Evolutionary conservation across 2,113 vertebrate species (phyloP), one percentile per base, ranked within the genome.

Genomic region (Amia ocellicauda): DNA sequence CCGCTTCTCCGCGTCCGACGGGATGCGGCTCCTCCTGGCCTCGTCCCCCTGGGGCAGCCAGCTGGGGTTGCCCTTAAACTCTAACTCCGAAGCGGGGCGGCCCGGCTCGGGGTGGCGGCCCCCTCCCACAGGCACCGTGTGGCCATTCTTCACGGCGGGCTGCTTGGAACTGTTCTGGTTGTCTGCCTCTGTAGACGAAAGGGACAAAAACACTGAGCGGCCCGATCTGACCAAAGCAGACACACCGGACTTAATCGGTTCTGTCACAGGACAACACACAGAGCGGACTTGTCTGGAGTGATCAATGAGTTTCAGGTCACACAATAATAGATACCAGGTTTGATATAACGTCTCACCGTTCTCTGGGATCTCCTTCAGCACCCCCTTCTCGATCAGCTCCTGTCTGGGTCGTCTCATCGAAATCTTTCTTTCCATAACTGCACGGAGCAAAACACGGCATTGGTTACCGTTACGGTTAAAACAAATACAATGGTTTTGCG

Each of bases 381-480:
- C 83, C 59, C 96, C 96, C 86, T 95, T 92, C 72, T 98, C 94
- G 77, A 99, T 93, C 68, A 99, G 93, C 81, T 99, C 96, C 84
- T 98, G 93, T 79, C 95, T 91, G 0, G 96, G 93, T 68, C 97
- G 93, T 83, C 96, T 90, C 84, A 94, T 96, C 65, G 96, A 99
- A 88, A 99, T 98, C 89, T 97, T 95, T 82, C 94, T 91, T 85
- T 99, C 96, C 90, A 99, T 87, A 85, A 97, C 96, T 99, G 90
- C 74, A 41, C 11, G n/a, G 69, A 56, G 64, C 63, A 67, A 81
- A 73, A n/a, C n/a, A n/a, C n/a, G n/a, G n/a, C n/a, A n/a, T n/a
- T n/a, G n/a, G n/a, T n/a, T n/a, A n/a, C n/a, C n/a, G n/a, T n/a
- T n/a, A n/a, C n/a, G n/a, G n/a, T n/a, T n/a, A n/a, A n/a, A n/a